Conservation (phyloP, 2,888 invertebrate genomes). For the Chorisops tibialis region DNA sequence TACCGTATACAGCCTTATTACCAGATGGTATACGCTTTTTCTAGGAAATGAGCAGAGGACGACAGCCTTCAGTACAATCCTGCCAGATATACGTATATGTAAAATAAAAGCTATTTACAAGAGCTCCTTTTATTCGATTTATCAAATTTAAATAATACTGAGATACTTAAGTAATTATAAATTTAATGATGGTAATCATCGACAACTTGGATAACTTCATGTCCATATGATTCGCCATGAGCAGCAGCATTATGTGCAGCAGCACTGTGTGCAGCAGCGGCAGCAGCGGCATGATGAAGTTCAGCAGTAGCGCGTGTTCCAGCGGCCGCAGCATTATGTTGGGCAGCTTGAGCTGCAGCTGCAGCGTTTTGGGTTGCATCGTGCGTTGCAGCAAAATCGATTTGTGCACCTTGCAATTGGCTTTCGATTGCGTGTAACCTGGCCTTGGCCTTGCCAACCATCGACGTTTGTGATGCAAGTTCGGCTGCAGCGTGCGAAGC, state of each 20-base stretch:
- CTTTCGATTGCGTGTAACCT: constrained; percentile 62
- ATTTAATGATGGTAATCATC: not conserved
- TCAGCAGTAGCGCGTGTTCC: constrained; percentile 62
- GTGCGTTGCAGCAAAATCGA: constrained; percentile 70
- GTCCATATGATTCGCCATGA: not conserved
- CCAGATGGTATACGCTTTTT: too few species aligned
- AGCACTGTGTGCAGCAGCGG: not conserved
- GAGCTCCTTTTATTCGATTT: too few species aligned
- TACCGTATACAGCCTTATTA: too few species aligned
- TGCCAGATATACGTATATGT: too few species aligned
- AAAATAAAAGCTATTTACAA: too few species aligned
- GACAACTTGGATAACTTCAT: not conserved
- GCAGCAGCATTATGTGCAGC: not conserved
- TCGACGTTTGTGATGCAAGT: constrained; percentile 67
- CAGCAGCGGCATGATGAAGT: constrained; percentile 10
- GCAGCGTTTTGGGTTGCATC: constrained; percentile 63
- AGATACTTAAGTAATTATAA: too few species aligned
- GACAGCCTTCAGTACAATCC: too few species aligned
- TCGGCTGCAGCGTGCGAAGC: constrained; percentile 69
- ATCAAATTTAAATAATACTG: too few species aligned
- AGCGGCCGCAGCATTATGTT: constrained; percentile 67
- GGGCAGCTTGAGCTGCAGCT: constrained; percentile 64
- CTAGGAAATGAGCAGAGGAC: too few species aligned
- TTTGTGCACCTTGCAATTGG: constrained; percentile 62
- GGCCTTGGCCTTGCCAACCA: constrained; percentile 70